Evolutionary conservation across 2,113 vertebrate species (phyloP).

Genomic region (Nothocercus nigrocapillus): DNA sequence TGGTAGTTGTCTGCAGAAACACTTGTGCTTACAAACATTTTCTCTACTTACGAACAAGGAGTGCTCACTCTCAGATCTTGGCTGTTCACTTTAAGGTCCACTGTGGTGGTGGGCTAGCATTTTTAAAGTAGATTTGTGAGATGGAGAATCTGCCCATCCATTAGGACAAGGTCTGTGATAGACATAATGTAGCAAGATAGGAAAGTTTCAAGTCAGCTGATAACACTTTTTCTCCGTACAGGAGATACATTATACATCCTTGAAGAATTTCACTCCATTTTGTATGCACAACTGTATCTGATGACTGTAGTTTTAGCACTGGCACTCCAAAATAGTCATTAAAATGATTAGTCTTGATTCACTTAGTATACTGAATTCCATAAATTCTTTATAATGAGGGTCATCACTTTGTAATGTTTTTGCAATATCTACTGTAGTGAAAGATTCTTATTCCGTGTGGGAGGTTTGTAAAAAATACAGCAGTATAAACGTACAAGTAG

Average conservation of each 20-base stretch:
- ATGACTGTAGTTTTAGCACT: neutral
- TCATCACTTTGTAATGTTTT: neutral
- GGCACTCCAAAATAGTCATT: neutral
- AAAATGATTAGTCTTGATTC: slow-evolving; percentile 2
- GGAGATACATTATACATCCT: neutral
- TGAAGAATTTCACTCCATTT: neutral
- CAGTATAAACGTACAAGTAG: neutral
- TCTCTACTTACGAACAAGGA: neutral
- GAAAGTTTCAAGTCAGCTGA: neutral
- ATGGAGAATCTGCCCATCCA: neutral
- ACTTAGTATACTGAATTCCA: neutral
- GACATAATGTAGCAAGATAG: neutral
- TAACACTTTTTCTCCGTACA: neutral
- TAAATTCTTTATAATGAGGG: neutral
- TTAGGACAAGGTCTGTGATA: neutral
- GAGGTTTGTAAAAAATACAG: neutral
- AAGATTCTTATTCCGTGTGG: neutral
- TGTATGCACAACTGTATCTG: neutral
- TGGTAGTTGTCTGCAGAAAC: neutral
- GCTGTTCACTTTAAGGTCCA: neutral
- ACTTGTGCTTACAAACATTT: neutral
- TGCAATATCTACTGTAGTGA: neutral
- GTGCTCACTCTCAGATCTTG: neutral
- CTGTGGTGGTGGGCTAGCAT: accelerated
- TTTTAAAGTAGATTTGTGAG: neutral